A percentile compares a stretch with the other conserved stretches of the same genome.
phyloP scores from a whole-genome alignment of 1,140 invertebrate genomes.

The Drosophila pruinosa region DNA sequence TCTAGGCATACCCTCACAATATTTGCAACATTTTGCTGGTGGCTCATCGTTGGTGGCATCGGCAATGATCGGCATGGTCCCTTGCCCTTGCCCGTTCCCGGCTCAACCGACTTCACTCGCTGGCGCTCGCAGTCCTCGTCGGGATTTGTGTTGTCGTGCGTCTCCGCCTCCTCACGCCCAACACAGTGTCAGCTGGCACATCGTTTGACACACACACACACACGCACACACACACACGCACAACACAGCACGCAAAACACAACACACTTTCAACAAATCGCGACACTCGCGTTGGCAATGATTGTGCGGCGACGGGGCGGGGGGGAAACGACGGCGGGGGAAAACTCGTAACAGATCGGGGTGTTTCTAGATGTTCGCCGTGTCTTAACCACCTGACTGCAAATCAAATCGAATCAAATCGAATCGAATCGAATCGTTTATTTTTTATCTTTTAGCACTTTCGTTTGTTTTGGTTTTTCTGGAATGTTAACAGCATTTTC shows the following conservation, averaged over 20 bases:
- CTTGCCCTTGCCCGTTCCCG: conserved; percentile 9
- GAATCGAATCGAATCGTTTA: neutral
- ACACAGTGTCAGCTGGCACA: conserved; percentile 35
- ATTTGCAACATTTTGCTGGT: conserved; percentile 83
- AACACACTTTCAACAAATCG: neutral
- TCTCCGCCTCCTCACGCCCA: conserved; percentile 17
- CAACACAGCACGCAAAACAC: neutral
- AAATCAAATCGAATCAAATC: neutral
- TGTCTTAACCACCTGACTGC: conserved; percentile 32
- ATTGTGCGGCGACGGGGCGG: too few species aligned
- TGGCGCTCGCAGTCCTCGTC: conserved; percentile 1
- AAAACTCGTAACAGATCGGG: neutral
- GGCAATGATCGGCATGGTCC: conserved; percentile 83
- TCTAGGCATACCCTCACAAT: conserved; percentile 83
- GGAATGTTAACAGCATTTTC: conserved; percentile 51
- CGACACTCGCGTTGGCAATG: neutral
- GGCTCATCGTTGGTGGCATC: conserved; percentile 81
- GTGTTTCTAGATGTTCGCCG: neutral
- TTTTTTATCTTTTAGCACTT: conserved; percentile 35
- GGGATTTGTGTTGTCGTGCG: neutral
- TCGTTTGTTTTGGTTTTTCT: conserved; percentile 29
- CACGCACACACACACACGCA: neutral
- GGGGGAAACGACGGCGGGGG: neutral
- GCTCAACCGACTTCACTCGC: neutral
- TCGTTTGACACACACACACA: conserved; percentile 11